A percentile compares a stretch with the other conserved stretches of the same genome.
These are phyloP conservation scores for Pheosia tremula DNA, from an alignment of 2,888 invertebrate species.

Conservation along the genomic window DNA sequence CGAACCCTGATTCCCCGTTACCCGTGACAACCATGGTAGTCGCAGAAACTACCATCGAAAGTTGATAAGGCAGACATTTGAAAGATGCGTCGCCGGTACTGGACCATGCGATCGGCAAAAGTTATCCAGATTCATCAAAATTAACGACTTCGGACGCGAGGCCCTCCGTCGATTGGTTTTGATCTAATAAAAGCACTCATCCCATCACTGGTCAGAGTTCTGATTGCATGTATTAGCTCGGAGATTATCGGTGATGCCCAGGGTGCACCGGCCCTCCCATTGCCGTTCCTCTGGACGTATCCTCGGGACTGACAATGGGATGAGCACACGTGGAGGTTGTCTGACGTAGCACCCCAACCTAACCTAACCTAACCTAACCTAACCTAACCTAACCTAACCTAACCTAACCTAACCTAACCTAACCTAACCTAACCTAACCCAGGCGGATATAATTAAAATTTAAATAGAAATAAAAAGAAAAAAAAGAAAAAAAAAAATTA, in stretches of 20 bases:
- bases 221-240: slow-evolving; percentile 76
- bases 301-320: too few species aligned
- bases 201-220: slow-evolving; percentile 69
- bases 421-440: neutral
- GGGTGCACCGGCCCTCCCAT: too few species aligned
- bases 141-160: slow-evolving; percentile 64
- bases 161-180: slow-evolving; percentile 73
- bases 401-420: neutral
- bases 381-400: too few species aligned
- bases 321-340: slow-evolving; percentile 71
- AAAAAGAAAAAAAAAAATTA: too few species aligned
- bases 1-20: slow-evolving; percentile 91
- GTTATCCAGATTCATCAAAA: slow-evolving; percentile 76
- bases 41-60: slow-evolving; percentile 87
- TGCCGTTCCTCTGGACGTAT: too few species aligned
- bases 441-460: too few species aligned
- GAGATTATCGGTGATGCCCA: slow-evolving; percentile 86
- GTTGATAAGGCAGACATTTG: slow-evolving; percentile 88
- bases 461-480: too few species aligned
- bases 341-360: slow-evolving; percentile 14
- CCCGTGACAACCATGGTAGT: slow-evolving; percentile 88
- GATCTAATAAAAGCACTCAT: slow-evolving; percentile 64
- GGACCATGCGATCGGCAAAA: slow-evolving; percentile 61
- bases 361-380: neutral
- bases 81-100: slow-evolving; percentile 85